Conservation (phyloP, 1,140 invertebrate genomes). For the Nasonia longicornis region DNA sequence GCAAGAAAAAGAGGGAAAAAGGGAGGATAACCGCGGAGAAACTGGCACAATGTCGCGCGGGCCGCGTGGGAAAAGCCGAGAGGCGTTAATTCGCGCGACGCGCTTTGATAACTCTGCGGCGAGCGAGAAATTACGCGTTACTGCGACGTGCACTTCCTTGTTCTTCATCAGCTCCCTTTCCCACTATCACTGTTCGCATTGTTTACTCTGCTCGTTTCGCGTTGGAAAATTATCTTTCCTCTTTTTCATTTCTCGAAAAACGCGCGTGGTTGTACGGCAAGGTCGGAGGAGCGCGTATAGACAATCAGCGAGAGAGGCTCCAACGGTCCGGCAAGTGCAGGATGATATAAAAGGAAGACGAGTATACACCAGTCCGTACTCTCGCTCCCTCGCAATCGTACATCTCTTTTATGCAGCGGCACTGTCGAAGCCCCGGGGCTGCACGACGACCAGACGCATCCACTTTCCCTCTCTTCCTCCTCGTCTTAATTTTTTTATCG, state of each 20-base stretch:
- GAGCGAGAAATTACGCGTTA: not conserved
- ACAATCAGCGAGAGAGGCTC: not conserved
- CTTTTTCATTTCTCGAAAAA: not conserved
- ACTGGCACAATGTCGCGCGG: constrained; percentile 27
- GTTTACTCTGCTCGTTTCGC: not conserved
- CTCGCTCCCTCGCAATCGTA: not conserved
- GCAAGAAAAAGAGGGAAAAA: constrained; percentile 1
- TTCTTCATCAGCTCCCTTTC: not conserved
- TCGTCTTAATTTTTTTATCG: not conserved
- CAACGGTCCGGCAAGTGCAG: not conserved
- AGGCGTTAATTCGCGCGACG: not conserved
- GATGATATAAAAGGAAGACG: not conserved
- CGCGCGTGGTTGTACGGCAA: not conserved
- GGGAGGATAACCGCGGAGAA: not conserved
- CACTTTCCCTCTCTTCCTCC: not conserved
- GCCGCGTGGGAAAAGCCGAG: not conserved
- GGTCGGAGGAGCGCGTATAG: not conserved
- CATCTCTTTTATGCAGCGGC: not conserved
- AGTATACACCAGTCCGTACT: not conserved
- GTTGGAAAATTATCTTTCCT: too few relatives aligned
- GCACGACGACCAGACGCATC: too few relatives aligned
- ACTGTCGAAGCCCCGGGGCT: not conserved
- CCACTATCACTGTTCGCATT: too few relatives aligned
- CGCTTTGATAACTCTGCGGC: not conserved
- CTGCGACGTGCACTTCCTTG: not conserved